phyloP scores from a whole-genome alignment of 2,113 vertebrate species.

The Trachemys scripta region DNA sequence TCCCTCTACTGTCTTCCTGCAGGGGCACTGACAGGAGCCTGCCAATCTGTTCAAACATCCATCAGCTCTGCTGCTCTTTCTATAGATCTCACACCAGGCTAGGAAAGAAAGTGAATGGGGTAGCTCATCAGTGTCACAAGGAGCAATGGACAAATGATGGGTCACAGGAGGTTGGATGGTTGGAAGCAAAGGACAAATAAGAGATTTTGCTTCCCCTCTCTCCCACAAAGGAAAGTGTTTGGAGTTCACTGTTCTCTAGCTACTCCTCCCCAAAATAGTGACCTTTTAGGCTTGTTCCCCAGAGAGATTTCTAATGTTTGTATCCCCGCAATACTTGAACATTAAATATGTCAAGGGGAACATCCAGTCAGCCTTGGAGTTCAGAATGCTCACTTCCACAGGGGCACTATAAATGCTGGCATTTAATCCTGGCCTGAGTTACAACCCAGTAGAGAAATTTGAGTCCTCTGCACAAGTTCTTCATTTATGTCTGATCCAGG shows the following conservation, averaged over 20 bases:
- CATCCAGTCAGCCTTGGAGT: not conserved
- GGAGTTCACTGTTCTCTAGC: not conserved
- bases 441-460: constrained; percentile 53
- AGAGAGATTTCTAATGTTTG: not conserved
- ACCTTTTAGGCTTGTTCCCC: not conserved
- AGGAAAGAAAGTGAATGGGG: constrained; percentile 37
- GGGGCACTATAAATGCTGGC: not conserved
- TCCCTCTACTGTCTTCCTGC: constrained; percentile 17
- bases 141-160: not conserved
- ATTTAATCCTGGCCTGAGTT: constrained; percentile 65
- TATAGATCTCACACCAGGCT: constrained; percentile 45
- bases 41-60: constrained; percentile 44
- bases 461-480: constrained; percentile 64
- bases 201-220: not conserved
- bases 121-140: constrained; percentile 23
- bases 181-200: constrained; percentile 21
- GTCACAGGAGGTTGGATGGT: not conserved
- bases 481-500: constrained; percentile 71
- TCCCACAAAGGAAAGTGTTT: not conserved
- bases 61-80: not conserved
- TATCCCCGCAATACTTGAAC: not conserved
- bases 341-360: not conserved
- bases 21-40: not conserved
- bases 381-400: constrained; percentile 7
- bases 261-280: not conserved